Evolutionary conservation across 2,113 vertebrate genomes (phyloP).

Genomic region (Indicator maculatus): DNA sequence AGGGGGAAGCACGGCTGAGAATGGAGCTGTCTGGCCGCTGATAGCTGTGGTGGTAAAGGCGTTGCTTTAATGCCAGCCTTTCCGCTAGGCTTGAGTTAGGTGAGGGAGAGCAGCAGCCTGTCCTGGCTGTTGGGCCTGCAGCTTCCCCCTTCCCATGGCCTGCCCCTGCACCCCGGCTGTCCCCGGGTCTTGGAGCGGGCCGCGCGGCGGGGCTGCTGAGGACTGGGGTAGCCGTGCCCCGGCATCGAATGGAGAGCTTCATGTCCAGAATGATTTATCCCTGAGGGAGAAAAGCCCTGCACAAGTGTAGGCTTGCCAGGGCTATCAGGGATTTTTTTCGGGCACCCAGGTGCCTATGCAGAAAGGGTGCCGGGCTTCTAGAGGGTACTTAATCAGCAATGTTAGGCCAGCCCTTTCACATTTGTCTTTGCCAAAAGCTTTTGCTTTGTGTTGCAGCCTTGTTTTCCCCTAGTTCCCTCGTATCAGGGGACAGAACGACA

Average conservation of each 20-base stretch:
- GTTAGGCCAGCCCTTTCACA: background rate
- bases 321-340: fast-evolving
- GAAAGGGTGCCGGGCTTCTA: background rate
- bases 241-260: no score
- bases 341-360: fast-evolving
- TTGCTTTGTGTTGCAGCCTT: background rate
- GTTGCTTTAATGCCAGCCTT: background rate
- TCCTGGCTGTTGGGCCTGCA: background rate
- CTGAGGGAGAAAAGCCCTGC: no score
- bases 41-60: background rate
- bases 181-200: fast-evolving
- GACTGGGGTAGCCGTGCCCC: no score
- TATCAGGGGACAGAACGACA: no score
- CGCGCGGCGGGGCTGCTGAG: no score
- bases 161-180: no score
- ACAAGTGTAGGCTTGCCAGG: fast-evolving
- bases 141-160: no score
- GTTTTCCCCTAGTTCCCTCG: background rate
- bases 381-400: background rate
- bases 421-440: background rate
- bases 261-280: no score
- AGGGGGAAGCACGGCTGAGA: fast-evolving
- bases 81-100: background rate
- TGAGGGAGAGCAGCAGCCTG: background rate
- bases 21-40: background rate